phyloP scores from a whole-genome alignment of 1,140 invertebrate genomes.

The Drosophila ohnishii region DNA sequence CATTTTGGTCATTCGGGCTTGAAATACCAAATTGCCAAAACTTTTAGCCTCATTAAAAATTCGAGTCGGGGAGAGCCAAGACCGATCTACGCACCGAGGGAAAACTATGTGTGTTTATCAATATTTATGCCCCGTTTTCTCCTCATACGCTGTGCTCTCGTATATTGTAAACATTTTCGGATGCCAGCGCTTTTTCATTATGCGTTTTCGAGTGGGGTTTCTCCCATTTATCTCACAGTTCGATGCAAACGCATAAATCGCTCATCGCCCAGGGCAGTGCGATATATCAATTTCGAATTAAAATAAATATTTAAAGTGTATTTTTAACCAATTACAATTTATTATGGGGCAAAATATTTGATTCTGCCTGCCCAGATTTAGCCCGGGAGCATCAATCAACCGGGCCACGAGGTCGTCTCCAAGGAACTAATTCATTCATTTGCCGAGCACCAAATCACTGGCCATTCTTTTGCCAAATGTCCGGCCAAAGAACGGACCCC shows the following conservation, averaged over 20 bases:
- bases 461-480: constrained; percentile 73
- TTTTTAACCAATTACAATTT: constrained; percentile 60
- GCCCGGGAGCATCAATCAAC: constrained; percentile 34
- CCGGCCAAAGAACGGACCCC: constrained; percentile 45
- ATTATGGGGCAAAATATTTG: constrained; percentile 54
- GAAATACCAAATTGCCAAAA: constrained; percentile 44
- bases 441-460: constrained; percentile 62
- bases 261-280: constrained; percentile 57
- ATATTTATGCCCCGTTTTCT: constrained; percentile 41
- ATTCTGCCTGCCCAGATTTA: background rate
- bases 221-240: constrained; percentile 81
- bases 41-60: constrained; percentile 35
- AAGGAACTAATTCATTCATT: constrained; percentile 80
- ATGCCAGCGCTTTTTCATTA: constrained; percentile 46
- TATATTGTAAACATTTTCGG: constrained; percentile 55
- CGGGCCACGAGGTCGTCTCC: constrained; percentile 43
- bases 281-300: constrained; percentile 78
- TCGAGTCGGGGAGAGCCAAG: background rate
- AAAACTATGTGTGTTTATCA: constrained; percentile 52
- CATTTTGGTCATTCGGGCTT: constrained; percentile 33
- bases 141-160: constrained; percentile 5
- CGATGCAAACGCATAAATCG: constrained; percentile 82
- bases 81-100: constrained; percentile 7
- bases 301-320: constrained; percentile 80
- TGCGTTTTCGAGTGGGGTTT: constrained; percentile 53